Percentiles rank a stretch among this genome's conserved stretches.
These are phyloP conservation scores for Otolemur crassicaudatus DNA, from an alignment of 2,797 vertebrate genomes.

Conservation along the genomic window DNA sequence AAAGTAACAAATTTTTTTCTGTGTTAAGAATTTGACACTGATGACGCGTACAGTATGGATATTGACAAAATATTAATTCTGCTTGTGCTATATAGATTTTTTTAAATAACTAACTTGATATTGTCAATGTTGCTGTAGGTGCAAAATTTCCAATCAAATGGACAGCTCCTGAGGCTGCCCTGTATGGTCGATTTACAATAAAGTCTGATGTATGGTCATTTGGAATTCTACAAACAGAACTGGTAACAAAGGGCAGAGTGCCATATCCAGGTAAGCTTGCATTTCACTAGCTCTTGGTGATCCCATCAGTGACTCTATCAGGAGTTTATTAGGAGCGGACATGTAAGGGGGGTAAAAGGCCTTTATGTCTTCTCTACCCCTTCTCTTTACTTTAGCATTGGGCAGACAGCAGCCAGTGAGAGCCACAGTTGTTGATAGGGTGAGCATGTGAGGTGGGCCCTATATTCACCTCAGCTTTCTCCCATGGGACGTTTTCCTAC, in stretches of 20 bases:
- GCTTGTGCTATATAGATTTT: neutral
- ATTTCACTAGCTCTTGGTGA: neutral
- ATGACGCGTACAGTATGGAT: neutral
- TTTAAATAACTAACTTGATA: slow-evolving; percentile 20
- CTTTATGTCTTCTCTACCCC: neutral
- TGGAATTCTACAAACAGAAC: slow-evolving; percentile 95
- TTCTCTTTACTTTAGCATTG: neutral
- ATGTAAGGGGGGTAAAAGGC: neutral
- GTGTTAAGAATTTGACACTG: neutral
- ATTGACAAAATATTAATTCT: neutral
- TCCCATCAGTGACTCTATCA: neutral
- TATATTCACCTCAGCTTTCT: neutral
- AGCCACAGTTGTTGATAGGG: neutral
- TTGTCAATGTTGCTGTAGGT: slow-evolving; percentile 87
- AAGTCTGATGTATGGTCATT: slow-evolving; percentile 99
- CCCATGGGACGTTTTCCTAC: neutral
- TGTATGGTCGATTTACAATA: slow-evolving; percentile 98
- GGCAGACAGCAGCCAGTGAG: neutral
- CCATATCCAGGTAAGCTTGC: slow-evolving; percentile 94
- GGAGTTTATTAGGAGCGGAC: neutral
- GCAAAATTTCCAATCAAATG: slow-evolving; percentile 99
- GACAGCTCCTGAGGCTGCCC: slow-evolving; percentile 96
- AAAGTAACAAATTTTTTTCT: neutral
- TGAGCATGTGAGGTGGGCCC: neutral
- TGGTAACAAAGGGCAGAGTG: slow-evolving; percentile 97